These are phyloP conservation scores for Leptopilina boulardi DNA, from an alignment of 1,140 invertebrate genomes.

Conservation along the genomic window DNA sequence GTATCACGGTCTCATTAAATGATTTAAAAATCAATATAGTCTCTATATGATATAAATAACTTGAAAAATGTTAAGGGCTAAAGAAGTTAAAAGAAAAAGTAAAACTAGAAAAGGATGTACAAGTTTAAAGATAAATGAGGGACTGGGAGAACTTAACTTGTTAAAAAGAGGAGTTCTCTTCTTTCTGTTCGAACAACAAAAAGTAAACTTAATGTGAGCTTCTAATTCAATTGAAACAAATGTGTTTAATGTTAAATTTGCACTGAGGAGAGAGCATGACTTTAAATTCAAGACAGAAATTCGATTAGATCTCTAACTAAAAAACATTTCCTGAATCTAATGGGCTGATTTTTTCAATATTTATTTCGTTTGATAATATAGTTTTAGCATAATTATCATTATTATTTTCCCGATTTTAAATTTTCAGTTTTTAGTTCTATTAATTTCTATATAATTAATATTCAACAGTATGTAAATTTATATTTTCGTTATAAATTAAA, in stretches of 20 bases:
- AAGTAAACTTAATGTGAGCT: not conserved
- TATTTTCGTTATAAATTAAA: no score
- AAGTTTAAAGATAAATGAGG: constrained; percentile 18
- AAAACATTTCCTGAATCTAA: not conserved
- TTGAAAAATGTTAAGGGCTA: not conserved
- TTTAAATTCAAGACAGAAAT: not conserved
- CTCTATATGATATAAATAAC: not conserved
- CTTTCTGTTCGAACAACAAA: not conserved
- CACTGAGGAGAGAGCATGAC: not conserved
- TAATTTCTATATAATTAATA: no score
- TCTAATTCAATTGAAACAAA: not conserved
- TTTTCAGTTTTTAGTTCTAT: no score
- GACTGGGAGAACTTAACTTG: constrained; percentile 13
- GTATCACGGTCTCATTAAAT: not conserved
- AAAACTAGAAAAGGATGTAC: not conserved
- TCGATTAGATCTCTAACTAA: not conserved
- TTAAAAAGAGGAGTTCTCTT: not conserved
- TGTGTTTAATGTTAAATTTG: not conserved
- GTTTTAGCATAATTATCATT: no score
- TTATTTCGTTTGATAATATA: no score
- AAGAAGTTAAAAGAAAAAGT: not conserved
- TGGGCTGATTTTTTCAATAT: no score
- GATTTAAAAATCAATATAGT: not conserved
- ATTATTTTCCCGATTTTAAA: no score
- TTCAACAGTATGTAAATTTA: no score